A percentile compares a stretch with the other conserved stretches of the same genome.
phyloP scores from a whole-genome alignment of 2,888 invertebrate genomes.

The Cataglyphis altisquamis region DNA sequence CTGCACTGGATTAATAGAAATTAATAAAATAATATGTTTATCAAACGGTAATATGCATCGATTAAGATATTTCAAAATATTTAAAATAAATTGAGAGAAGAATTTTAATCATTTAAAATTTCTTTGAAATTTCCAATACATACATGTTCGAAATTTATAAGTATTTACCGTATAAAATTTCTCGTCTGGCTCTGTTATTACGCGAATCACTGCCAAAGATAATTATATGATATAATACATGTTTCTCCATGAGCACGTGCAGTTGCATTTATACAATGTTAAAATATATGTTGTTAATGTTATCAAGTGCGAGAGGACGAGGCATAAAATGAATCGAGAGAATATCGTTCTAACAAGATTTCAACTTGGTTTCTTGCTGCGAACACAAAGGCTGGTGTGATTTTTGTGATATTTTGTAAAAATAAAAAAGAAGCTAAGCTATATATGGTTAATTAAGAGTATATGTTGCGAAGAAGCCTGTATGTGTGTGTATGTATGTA shows the following conservation, averaged over 20 bases:
- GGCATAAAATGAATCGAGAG: constrained; percentile 38
- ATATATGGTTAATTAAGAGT: constrained; percentile 71
- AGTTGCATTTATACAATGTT: constrained; percentile 14
- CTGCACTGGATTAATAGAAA: background rate
- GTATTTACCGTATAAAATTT: constrained; percentile 12
- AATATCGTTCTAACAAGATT: constrained; percentile 53
- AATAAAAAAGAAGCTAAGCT: constrained; percentile 66
- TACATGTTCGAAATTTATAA: constrained; percentile 2
- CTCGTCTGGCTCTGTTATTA: constrained; percentile 2
- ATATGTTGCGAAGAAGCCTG: constrained; percentile 48
- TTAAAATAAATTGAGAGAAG: background rate
- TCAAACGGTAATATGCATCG: background rate
- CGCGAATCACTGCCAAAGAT: constrained; percentile 37
- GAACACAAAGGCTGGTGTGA: constrained; percentile 85
- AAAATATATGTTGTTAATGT: constrained; percentile 34
- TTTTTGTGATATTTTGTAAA: constrained; percentile 86
- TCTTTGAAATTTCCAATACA: constrained; percentile 2
- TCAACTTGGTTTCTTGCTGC: constrained; percentile 80
- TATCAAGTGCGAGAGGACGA: constrained; percentile 57
- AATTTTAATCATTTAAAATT: background rate
- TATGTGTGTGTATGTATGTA: constrained; percentile 1
- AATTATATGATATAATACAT: constrained; percentile 1
- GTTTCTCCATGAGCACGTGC: constrained; percentile 36
- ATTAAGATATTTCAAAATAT: background rate
- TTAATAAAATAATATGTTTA: background rate